These are phyloP conservation scores for Drosophila affinis DNA, from an alignment of 2,888 invertebrate species.

Conservation along the genomic window DNA sequence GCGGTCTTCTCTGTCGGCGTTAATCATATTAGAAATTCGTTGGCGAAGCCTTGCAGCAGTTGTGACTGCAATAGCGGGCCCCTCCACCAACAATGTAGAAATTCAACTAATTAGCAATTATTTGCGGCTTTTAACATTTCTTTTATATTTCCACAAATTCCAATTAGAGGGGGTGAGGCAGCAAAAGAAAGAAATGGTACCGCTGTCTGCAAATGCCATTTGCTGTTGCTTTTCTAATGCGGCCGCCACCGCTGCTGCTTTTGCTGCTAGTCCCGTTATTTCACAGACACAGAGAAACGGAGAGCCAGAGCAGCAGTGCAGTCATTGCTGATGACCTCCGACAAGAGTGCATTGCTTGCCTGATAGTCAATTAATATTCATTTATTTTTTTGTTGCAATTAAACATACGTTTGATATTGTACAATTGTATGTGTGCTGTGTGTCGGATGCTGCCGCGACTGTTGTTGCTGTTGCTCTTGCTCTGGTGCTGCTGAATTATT, in stretches of 20 bases:
- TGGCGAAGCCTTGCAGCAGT: slow-evolving; percentile 64
- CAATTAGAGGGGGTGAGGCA: slow-evolving; percentile 61
- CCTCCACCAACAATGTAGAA: slow-evolving; percentile 44
- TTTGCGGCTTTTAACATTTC: slow-evolving; percentile 66
- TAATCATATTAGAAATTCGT: slow-evolving; percentile 79
- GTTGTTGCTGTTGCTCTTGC: slow-evolving; percentile 21
- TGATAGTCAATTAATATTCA: slow-evolving; percentile 75
- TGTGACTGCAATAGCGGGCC: not conserved
- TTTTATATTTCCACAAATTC: slow-evolving; percentile 57
- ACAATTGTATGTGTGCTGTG: not conserved
- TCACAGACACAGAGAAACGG: slow-evolving; percentile 47
- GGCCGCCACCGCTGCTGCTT: slow-evolving; percentile 3
- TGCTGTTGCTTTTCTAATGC: slow-evolving; percentile 51
- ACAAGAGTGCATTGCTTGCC: slow-evolving; percentile 47
- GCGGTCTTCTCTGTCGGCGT: slow-evolving; percentile 25
- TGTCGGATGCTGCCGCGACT: slow-evolving; percentile 3
- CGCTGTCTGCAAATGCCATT: slow-evolving; percentile 57
- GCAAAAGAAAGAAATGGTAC: slow-evolving; percentile 1
- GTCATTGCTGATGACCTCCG: slow-evolving; percentile 54
- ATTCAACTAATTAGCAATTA: slow-evolving; percentile 71
- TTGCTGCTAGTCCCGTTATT: slow-evolving; percentile 63
- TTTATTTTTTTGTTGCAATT: slow-evolving; percentile 61
- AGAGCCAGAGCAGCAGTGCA: slow-evolving; percentile 2
- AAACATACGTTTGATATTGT: slow-evolving; percentile 20
- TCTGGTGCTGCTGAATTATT: slow-evolving; percentile 19